A percentile compares a stretch with the other conserved stretches of the same genome.
phyloP scores from a whole-genome alignment of 2,888 invertebrate genomes.

The Cenopis cana region DNA sequence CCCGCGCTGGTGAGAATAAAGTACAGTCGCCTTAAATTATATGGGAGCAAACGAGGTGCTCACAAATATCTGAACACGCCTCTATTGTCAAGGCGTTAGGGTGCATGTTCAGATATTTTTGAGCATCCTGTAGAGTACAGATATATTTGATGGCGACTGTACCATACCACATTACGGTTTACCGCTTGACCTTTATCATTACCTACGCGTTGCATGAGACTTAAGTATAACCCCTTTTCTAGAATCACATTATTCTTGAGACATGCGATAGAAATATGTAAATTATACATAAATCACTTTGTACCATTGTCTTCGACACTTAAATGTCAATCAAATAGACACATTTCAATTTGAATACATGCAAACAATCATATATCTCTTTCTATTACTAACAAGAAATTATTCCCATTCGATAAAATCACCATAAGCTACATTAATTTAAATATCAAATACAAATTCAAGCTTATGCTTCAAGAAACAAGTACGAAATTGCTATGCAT shows the following conservation, averaged over 20 bases:
- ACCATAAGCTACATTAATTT: conserved; percentile 3
- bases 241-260: neutral
- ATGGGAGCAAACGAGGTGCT: no score
- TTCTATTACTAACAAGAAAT: neutral
- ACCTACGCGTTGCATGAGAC: no score
- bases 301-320: neutral
- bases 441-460: neutral
- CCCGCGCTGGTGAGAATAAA: no score
- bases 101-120: no score
- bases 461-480: neutral
- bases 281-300: neutral
- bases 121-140: no score
- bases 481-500: neutral
- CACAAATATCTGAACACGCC: no score
- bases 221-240: neutral
- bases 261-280: neutral
- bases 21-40: no score
- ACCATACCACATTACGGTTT: no score
- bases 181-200: no score
- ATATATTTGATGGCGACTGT: no score
- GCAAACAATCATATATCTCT: conserved; percentile 8
- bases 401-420: conserved; percentile 26
- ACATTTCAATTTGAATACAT: conserved; percentile 15
- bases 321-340: neutral
- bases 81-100: no score